Evolutionary conservation across 2,888 invertebrate species (phyloP).

Genomic region (Linyphia triangularis): DNA sequence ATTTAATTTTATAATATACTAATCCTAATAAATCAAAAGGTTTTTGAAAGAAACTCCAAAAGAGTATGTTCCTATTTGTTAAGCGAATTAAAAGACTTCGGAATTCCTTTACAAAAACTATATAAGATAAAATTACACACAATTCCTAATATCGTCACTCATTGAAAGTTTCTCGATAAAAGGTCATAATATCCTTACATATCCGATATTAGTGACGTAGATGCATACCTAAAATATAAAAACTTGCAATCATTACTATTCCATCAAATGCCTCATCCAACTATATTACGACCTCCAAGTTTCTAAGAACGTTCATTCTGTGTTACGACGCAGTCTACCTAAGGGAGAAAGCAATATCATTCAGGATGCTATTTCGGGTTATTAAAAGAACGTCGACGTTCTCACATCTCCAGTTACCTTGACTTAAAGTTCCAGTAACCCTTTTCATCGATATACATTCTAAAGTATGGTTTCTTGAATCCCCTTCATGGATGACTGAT

Average conservation of each 20-base stretch:
- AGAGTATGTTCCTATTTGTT: no score
- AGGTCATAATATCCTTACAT: neutral
- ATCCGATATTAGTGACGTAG: neutral
- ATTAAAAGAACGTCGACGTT: neutral
- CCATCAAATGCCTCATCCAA: neutral
- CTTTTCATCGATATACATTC: no score
- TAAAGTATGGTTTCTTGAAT: neutral
- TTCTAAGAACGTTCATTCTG: no score
- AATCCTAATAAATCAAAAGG: no score
- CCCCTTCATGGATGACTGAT: neutral
- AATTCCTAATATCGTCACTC: neutral
- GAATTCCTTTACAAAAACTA: neutral
- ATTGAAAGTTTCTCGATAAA: neutral
- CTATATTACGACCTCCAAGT: neutral
- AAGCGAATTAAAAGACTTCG: no score
- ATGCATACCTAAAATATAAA: neutral
- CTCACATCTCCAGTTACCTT: neutral
- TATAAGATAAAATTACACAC: neutral
- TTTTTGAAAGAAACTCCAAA: no score
- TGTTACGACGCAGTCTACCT: no score
- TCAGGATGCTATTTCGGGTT: neutral
- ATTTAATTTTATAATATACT: no score
- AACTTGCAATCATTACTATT: neutral
- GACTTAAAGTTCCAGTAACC: neutral
- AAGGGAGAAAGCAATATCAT: neutral